A percentile compares a stretch with the other conserved stretches of the same genome.
Conservation (phyloP, 2,888 invertebrate genomes). For the Hydriomena furcata region DNA sequence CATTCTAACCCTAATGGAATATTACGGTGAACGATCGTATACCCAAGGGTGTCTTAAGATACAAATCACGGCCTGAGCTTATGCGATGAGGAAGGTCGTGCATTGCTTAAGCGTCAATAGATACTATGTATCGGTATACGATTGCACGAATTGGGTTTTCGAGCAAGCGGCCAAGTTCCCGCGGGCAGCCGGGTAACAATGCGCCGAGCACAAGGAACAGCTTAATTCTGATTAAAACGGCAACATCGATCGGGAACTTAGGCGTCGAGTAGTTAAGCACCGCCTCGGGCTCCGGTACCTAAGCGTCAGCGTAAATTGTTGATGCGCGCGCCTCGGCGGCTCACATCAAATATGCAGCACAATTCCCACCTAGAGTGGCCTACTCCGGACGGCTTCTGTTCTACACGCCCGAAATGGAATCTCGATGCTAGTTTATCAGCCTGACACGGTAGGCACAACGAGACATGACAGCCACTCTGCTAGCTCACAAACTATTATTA, state of each 20-base stretch:
- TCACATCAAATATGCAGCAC: conserved; percentile 74
- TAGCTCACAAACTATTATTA: conserved; percentile 42
- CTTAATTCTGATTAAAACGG: conserved; percentile 60
- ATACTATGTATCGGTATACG: not conserved
- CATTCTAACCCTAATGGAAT: no score
- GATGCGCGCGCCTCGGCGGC: conserved; percentile 55
- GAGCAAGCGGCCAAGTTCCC: conserved; percentile 30
- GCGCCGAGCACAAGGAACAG: conserved; percentile 43
- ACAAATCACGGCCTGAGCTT: no score
- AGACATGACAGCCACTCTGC: conserved; percentile 37
- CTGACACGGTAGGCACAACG: conserved; percentile 44
- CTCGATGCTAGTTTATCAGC: conserved; percentile 50
- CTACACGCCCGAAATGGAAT: conserved; percentile 55
- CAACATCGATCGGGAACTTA: conserved; percentile 55
- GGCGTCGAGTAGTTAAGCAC: conserved; percentile 51
- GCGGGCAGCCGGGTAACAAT: conserved; percentile 40
- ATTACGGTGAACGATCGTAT: no score
- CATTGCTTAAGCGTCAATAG: no score
- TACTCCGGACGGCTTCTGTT: conserved; percentile 38
- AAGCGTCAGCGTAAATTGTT: conserved; percentile 63
- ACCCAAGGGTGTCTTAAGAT: no score
- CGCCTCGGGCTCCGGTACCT: conserved; percentile 59
- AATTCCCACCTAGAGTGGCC: conserved; percentile 51
- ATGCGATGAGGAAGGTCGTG: no score
- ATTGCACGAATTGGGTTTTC: conserved; percentile 41